Conservation (phyloP, 2,888 invertebrate species). For the Tetragnatha montana region DNA sequence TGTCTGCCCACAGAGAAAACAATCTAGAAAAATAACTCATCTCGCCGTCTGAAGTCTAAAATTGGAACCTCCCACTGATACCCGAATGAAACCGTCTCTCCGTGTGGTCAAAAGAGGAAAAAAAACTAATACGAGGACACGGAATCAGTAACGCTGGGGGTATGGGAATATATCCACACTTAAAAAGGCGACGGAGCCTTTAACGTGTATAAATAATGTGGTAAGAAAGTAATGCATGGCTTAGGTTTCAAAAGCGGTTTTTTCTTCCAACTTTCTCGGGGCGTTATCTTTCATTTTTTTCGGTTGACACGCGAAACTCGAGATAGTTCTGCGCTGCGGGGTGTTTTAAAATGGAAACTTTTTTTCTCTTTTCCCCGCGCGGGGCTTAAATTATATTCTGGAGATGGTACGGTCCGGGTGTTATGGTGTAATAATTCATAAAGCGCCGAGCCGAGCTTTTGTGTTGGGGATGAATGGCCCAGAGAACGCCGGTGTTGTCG, state of each 20-base stretch:
- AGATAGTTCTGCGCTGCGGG: constrained; percentile 45
- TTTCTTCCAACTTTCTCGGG: not conserved
- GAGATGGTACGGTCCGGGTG: not conserved
- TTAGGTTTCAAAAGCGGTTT: not conserved
- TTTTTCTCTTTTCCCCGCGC: not conserved
- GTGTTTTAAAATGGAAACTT: constrained; percentile 36
- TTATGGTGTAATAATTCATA: not conserved
- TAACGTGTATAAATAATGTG: constrained; percentile 45
- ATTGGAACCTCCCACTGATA: constrained; percentile 43
- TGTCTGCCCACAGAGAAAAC: not conserved
- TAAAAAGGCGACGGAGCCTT: not conserved
- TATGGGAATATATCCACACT: not conserved
- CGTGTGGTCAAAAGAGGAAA: constrained; percentile 30
- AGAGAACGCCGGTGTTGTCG: not conserved
- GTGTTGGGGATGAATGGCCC: not conserved
- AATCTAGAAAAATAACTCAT: not conserved
- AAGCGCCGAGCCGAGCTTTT: not conserved
- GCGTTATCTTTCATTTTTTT: constrained; percentile 18
- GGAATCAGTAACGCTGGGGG: not conserved
- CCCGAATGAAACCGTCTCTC: constrained; percentile 36
- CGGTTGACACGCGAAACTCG: constrained; percentile 12
- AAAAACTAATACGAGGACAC: constrained; percentile 1
- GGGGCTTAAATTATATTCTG: not conserved
- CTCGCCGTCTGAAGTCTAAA: not conserved
- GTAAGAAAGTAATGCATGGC: constrained; percentile 26